Base-by-base conservation (phyloP, 1,140 invertebrate genomes). In the Brachionus calyciflorus region DNA sequence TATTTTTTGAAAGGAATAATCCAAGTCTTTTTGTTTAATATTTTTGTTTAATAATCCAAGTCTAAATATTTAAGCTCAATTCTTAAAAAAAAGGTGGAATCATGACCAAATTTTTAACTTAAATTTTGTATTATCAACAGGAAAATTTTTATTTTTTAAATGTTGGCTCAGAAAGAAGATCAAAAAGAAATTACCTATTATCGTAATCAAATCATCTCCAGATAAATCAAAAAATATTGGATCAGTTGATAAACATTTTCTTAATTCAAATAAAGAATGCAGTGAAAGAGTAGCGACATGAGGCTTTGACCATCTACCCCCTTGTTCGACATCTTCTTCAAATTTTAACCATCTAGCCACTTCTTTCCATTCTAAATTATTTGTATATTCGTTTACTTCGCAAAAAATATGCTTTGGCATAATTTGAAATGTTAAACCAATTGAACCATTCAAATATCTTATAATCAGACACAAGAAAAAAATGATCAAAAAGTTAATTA, bases 101-200 rank as follows among this genome's bases (percentile, higher is more conserved):
- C n/a, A n/a, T n/a, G n/a, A n/a, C n/a, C n/a, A n/a, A n/a, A n/a
- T n/a, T n/a, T n/a, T n/a, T n/a, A n/a, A n/a, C n/a, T n/a, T n/a
- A n/a, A n/a, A n/a, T n/a, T n/a, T n/a, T n/a, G n/a, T n/a, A n/a
- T n/a, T n/a, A n/a, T n/a, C n/a, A n/a, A n/a, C n/a, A n/a, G n/a
- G 4, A 37, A 37, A 37, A 37, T 37, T 37, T 37, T n/a, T n/a
- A n/a, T 40, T 63, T 0, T 6, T 24, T 12, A 60, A 63, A 63
- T 33, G 14, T 63, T 60, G n/a, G n/a, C n/a, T 60, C n/a, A 28
- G 28, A 30, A 57, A 26, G 30, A 57, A 19, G 19, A 60, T 0
- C 37, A 33, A 37, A 37, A 37, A 86, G 12, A 96, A 89, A 60
- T 94, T 87, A 85, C 98, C 95, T 46, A 92, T 89, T 26, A 96